These are phyloP conservation scores for Bovichtus diacanthus DNA, from an alignment of 2,797 vertebrate species.

Conservation along the genomic window DNA sequence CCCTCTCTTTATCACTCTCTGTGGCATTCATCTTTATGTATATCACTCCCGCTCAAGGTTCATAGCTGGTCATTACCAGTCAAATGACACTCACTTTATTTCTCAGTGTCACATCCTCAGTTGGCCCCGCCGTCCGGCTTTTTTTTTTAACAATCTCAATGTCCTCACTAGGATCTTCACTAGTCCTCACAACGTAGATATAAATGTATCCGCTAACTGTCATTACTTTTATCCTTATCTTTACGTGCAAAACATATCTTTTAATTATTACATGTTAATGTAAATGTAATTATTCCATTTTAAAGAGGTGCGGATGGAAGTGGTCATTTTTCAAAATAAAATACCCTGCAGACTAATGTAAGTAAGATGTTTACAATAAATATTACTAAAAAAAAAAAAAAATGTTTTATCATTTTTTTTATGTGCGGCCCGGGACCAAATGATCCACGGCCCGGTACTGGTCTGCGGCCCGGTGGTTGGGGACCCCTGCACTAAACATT, in stretches of 20 bases:
- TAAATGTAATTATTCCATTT: too few species aligned
- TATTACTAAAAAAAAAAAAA: too few species aligned
- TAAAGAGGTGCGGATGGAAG: too few species aligned
- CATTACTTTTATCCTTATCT: background rate
- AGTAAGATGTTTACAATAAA: too few species aligned
- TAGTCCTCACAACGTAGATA: background rate
- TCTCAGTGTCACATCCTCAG: slow-evolving; percentile 40
- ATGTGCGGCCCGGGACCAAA: too few species aligned
- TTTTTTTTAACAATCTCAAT: background rate
- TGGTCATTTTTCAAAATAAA: too few species aligned
- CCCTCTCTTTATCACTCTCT: slow-evolving; percentile 7
- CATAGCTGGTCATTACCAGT: slow-evolving; percentile 55
- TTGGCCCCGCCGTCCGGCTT: background rate
- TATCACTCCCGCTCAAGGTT: slow-evolving; percentile 47
- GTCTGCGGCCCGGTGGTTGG: too few species aligned
- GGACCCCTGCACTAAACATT: background rate
- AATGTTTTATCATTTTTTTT: too few species aligned
- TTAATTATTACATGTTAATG: too few species aligned
- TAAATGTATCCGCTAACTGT: background rate
- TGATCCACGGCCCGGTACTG: too few species aligned
- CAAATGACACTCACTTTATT: slow-evolving; percentile 41
- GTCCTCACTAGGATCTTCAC: background rate
- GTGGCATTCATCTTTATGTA: slow-evolving; percentile 41
- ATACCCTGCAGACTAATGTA: too few species aligned
- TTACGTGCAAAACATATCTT: too few species aligned